These are phyloP conservation scores for Caradrina clavipalpis DNA, from an alignment of 2,888 invertebrate genomes.

Conservation along the genomic window DNA sequence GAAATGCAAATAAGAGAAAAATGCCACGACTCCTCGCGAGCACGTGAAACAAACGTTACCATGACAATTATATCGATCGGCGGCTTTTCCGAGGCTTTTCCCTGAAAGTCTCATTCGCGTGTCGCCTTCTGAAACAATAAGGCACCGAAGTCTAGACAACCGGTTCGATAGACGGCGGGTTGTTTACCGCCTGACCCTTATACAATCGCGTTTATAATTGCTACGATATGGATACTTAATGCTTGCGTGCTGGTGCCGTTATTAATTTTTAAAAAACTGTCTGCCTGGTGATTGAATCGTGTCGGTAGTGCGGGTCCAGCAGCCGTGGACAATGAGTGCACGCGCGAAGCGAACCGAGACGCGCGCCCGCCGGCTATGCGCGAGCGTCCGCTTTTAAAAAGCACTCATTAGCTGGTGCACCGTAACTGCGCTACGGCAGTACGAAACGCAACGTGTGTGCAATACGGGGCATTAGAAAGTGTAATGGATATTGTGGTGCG, in stretches of 20 bases:
- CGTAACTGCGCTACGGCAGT: slow-evolving; percentile 83
- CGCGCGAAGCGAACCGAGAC: slow-evolving; percentile 86
- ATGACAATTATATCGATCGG: slow-evolving; percentile 89
- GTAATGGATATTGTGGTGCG: slow-evolving; percentile 87
- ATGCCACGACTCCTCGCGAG: slow-evolving; percentile 78
- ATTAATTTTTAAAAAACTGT: slow-evolving; percentile 70
- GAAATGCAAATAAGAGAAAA: slow-evolving; percentile 87
- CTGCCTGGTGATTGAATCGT: slow-evolving; percentile 71
- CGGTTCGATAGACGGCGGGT: slow-evolving; percentile 41
- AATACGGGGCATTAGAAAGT: slow-evolving; percentile 88
- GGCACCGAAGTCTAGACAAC: slow-evolving; percentile 80
- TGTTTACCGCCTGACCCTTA: slow-evolving; percentile 54
- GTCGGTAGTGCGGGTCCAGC: slow-evolving; percentile 75
- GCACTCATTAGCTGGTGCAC: slow-evolving; percentile 88
- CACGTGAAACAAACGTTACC: slow-evolving; percentile 88
- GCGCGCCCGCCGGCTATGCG: slow-evolving; percentile 78
- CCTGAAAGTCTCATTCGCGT: slow-evolving; percentile 87
- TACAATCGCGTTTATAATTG: slow-evolving; percentile 63
- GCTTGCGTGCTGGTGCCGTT: slow-evolving; percentile 67
- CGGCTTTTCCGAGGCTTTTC: slow-evolving; percentile 89
- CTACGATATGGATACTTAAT: slow-evolving; percentile 63
- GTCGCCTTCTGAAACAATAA: slow-evolving; percentile 85
- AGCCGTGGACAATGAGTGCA: slow-evolving; percentile 86
- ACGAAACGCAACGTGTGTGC: slow-evolving; percentile 85
- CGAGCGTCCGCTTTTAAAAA: slow-evolving; percentile 85